Evolutionary conservation across 2,888 invertebrate genomes (phyloP), one percentile per base, ranked within the genome.

Genomic region (Chrysolina americana): DNA sequence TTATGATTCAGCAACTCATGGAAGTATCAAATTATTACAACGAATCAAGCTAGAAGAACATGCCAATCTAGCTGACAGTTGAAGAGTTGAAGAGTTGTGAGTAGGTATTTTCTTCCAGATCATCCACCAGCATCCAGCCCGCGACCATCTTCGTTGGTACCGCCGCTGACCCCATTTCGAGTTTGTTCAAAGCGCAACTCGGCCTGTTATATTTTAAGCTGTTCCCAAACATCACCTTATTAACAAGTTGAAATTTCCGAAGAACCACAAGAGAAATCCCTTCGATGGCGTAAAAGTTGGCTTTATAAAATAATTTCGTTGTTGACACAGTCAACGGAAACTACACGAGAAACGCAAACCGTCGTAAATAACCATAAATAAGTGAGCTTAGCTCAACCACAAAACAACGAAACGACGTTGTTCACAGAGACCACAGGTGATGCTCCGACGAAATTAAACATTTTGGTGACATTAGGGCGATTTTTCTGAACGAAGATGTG

Each of bases 261-360:
- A 63, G 56, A 53, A 68, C 65, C 65, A 69, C 62, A 70, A 71
- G 71, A 73, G 69, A 76, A 76, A 73, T 77, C 75, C 77, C 71
- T 73, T 73, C 73, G 75, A 74, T 74, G 74, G 75, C 74, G 71
- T 74, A 68, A 64, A 75, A 66, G 64, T 68, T 70, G 70, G 75
- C 48, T 73, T 69, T 70, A 76, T 77, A 74, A 77, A 74, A 72
- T 68, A 76, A 76, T 78, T 76, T 78, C 75, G 71, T 77, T 83
- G 83, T 84, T 83, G 81, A 83, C 82, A 75, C 71, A 79, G 79
- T 76, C 78, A 80, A 82, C 83, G 84, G 83, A 84, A 83, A 84
- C 81, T 78, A 78, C 76, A 78, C 73, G 76, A 78, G 59, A 77
- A 80, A 80, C 71, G 78, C 79, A 80, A 80, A 80, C 80, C 78